These are phyloP conservation scores for Clunio marinus DNA, from an alignment of 2,888 invertebrate species.

Conservation along the genomic window DNA sequence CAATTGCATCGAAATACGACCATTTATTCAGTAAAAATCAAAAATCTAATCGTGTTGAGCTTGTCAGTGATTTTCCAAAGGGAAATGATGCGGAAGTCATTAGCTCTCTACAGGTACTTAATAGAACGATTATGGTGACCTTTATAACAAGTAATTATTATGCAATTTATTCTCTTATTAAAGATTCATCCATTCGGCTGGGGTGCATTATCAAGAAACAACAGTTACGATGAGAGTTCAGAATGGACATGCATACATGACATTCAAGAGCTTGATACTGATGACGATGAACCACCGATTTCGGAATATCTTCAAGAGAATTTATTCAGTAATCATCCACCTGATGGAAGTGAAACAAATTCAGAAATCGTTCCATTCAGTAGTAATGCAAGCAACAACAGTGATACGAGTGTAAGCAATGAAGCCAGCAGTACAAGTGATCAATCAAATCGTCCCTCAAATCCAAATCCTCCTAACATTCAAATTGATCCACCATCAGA, in stretches of 20 bases:
- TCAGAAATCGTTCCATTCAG: conserved; percentile 32
- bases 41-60: conserved; percentile 79
- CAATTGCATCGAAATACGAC: conserved; percentile 74
- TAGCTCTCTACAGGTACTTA: conserved; percentile 70
- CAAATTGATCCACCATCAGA: conserved; percentile 20
- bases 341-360: conserved; percentile 33
- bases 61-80: conserved; percentile 83
- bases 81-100: conserved; percentile 86
- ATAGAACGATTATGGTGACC: conserved; percentile 11
- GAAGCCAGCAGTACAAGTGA: conserved; percentile 32
- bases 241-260: conserved; percentile 96
- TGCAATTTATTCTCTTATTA: conserved; percentile 14
- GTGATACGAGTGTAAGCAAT: conserved; percentile 28
- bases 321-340: neutral
- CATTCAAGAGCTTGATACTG: conserved; percentile 61
- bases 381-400: conserved; percentile 32
- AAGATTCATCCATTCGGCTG: conserved; percentile 87
- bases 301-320: conserved; percentile 11
- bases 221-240: conserved; percentile 76
- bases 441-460: conserved; percentile 6
- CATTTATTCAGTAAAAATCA: conserved; percentile 71
- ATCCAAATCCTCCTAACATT: conserved; percentile 21
- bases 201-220: conserved; percentile 83
- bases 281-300: conserved; percentile 47
- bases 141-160: conserved; percentile 8